Base-by-base conservation (phyloP, 2,888 invertebrate genomes). In the Ptilodon capucinus region DNA sequence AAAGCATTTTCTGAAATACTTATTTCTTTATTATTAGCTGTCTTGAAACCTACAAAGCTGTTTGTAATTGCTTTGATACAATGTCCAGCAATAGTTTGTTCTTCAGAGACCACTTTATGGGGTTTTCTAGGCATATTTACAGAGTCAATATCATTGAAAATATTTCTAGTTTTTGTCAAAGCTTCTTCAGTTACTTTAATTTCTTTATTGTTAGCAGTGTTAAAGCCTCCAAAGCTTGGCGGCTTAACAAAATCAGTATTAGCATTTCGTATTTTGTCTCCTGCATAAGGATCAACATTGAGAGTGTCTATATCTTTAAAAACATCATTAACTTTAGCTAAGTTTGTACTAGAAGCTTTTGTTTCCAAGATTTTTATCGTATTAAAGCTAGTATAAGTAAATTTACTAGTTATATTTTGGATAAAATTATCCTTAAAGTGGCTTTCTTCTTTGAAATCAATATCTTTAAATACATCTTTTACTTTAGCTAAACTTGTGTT, bases 1-100 rank as follows among this genome's bases (percentile, higher is more conserved):
- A 88, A 56, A 14, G 79, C 71, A 49, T 80, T 66, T 64, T 81
- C 69, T 4, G 82, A 79, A 36, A 84, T 44, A n/a, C 39, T 46
- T 0, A 82, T 66, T 18, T 57, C 48, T 58, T 80, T 80, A 11
- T 81, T 80, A 54, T 60, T 77, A n/a, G 77, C 81, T 0, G 81
- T 87, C 64, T 75, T 65, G 55, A 88, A 85, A 65, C 81, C 53
- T 44, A 47, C 36, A 40, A 55, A 59, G 8, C 16, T 6, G 13
- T 13, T 14, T 7, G 21, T 11, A n/a, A 1, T n/a, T 8, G 39
- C 7, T 19, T 39, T 11, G 11, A 7, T n/a, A n/a, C 4, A 16
- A 16, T 35, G 14, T 36, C 19, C 34, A 34, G 8, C 3, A 19
- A 18, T 19, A 19, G n/a, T 13, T 19, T n/a, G 17, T 17, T 14